Percentiles rank a stretch among this genome's conserved stretches.
phyloP scores from a whole-genome alignment of 2,888 invertebrate genomes.

The Cenopis cana region DNA sequence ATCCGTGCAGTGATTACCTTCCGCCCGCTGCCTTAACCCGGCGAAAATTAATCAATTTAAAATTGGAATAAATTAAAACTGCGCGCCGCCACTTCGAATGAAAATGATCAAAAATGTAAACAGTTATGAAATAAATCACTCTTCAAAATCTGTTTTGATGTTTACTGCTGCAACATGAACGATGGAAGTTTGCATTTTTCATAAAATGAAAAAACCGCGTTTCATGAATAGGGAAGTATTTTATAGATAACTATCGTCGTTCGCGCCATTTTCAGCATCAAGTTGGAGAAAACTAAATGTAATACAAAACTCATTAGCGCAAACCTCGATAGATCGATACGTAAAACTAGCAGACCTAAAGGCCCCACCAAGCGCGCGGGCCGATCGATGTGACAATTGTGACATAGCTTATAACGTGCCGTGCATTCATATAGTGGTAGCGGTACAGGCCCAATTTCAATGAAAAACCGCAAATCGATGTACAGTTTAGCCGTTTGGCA shows the following conservation, averaged over 20 bases:
- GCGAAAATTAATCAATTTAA: conserved; percentile 31
- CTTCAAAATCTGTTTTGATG: conserved; percentile 25
- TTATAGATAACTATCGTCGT: neutral
- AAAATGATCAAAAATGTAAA: conserved; percentile 30
- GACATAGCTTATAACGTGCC: too few species aligned
- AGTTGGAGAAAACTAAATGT: too few species aligned
- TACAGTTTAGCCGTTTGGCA: too few species aligned
- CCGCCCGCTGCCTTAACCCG: conserved; percentile 13
- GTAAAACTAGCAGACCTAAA: too few species aligned
- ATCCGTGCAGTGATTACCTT: conserved; percentile 26
- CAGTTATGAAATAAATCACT: conserved; percentile 26
- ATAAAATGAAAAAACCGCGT: neutral
- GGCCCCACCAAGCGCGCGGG: too few species aligned
- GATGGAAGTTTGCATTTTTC: neutral
- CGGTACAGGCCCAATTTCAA: too few species aligned
- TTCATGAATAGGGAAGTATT: neutral
- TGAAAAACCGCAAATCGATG: too few species aligned
- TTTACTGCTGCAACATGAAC: neutral
- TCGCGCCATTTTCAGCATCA: too few species aligned
- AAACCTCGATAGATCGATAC: too few species aligned
- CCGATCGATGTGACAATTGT: too few species aligned
- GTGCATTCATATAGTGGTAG: too few species aligned
- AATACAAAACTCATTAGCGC: too few species aligned
- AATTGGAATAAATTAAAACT: conserved; percentile 34
- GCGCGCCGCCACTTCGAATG: conserved; percentile 7